These are phyloP conservation scores for Heliocidaris tuberculata DNA, from an alignment of 35 echinoderm and acorn worm species.

Conservation along the genomic window DNA sequence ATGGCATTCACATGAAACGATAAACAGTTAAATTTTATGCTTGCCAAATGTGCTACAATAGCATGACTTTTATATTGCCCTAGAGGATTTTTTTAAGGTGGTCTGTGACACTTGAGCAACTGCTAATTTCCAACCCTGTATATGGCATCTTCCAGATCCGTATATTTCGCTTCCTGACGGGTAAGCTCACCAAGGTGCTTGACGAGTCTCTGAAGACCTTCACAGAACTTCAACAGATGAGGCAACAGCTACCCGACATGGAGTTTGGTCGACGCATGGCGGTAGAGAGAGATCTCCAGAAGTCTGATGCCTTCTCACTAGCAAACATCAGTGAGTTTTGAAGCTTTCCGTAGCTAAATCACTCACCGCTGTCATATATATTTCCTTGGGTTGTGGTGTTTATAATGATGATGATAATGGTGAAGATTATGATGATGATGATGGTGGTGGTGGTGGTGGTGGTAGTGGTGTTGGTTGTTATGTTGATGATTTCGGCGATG, in stretches of 20 bases:
- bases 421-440: neutral
- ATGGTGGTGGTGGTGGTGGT: neutral
- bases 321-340: conserved; percentile 82
- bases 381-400: neutral
- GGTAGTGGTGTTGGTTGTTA: neutral
- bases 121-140: too few species aligned
- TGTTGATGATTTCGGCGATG: neutral
- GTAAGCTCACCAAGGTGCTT: conserved; percentile 83
- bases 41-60: too few species aligned
- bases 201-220: conserved; percentile 95
- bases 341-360: neutral
- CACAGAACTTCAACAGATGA: conserved; percentile 99
- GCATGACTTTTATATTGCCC: too few species aligned
- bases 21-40: too few species aligned
- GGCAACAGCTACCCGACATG: conserved; percentile 98
- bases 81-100: too few species aligned
- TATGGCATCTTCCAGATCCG: conserved; percentile 59
- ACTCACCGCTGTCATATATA: too few species aligned
- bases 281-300: conserved; percentile 88
- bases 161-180: conserved; percentile 83
- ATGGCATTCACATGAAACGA: too few species aligned
- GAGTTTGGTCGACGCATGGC: conserved; percentile 94
- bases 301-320: conserved; percentile 72
- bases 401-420: neutral
- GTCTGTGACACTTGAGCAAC: too few species aligned